Evolutionary conservation across 2,113 vertebrate genomes (phyloP).

Genomic region (Centropus unirufus): DNA sequence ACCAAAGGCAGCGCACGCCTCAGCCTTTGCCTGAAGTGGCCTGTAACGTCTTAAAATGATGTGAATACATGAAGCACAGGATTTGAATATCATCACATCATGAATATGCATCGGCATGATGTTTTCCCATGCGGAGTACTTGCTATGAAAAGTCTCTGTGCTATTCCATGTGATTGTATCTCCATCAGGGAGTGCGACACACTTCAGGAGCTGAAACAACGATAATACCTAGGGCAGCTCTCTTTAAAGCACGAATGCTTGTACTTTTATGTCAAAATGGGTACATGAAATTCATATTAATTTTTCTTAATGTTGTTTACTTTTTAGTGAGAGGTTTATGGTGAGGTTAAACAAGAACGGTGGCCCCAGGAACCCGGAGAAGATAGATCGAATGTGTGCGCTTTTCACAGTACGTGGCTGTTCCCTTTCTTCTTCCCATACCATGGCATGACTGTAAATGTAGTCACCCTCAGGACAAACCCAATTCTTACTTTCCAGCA

Average conservation of each 20-base stretch:
- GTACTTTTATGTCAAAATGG: background rate
- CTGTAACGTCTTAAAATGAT: background rate
- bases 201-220: background rate
- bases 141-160: background rate
- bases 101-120: background rate
- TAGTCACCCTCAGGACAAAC: background rate
- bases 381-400: constrained; percentile 93
- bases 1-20: background rate
- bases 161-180: background rate
- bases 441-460: background rate
- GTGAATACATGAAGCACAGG: too few relatives aligned
- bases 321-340: constrained; percentile 94
- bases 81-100: background rate
- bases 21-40: background rate
- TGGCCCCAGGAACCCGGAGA: constrained; percentile 94
- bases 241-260: background rate
- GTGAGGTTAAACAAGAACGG: constrained; percentile 97
- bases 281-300: background rate
- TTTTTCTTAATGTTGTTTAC: constrained; percentile 45
- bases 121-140: background rate
- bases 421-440: constrained; percentile 35
- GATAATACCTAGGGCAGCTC: background rate
- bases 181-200: background rate
- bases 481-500: background rate
- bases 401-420: constrained; percentile 89